A percentile compares a stretch with the other conserved stretches of the same genome.
phyloP scores from a whole-genome alignment of 2,888 invertebrate species.

The Odontothrips loti region DNA sequence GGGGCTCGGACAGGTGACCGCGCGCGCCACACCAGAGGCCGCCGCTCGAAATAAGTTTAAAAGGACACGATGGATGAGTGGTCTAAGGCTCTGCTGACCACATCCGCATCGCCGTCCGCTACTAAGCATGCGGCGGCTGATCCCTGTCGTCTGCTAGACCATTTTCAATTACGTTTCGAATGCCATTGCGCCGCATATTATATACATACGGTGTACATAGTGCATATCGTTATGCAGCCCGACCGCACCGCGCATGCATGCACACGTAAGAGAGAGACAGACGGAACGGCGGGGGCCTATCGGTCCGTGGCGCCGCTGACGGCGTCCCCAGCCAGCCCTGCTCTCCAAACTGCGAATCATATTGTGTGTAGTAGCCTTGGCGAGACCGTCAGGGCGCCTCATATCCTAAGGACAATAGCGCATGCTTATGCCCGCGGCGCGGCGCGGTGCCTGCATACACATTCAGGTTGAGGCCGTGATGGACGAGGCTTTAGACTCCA shows the following conservation, averaged over 20 bases:
- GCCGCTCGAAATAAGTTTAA: not conserved
- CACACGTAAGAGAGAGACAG: too few relatives aligned
- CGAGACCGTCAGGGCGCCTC: not conserved
- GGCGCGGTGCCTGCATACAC: too few relatives aligned
- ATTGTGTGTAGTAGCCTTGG: too few relatives aligned
- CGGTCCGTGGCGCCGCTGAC: too few relatives aligned
- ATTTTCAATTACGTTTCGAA: not conserved
- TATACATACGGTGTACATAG: too few relatives aligned
- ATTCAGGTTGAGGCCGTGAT: not conserved
- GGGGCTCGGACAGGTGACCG: not conserved
- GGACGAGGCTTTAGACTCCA: slow-evolving; percentile 2
- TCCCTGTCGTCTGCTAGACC: not conserved
- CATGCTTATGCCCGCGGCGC: too few relatives aligned
- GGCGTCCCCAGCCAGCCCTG: too few relatives aligned
- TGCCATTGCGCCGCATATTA: not conserved
- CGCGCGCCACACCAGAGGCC: not conserved
- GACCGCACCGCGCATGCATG: not conserved
- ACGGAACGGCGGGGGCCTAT: too few relatives aligned
- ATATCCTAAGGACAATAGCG: not conserved
- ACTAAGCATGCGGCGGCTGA: not conserved
- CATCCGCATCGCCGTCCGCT: not conserved
- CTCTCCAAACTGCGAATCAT: too few relatives aligned
- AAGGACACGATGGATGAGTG: not conserved
- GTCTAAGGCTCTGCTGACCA: not conserved
- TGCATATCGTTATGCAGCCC: too few relatives aligned